Percentiles rank a stretch among this genome's conserved stretches.
Conservation (phyloP, 2,888 invertebrate genomes). For the Elegia similella region DNA sequence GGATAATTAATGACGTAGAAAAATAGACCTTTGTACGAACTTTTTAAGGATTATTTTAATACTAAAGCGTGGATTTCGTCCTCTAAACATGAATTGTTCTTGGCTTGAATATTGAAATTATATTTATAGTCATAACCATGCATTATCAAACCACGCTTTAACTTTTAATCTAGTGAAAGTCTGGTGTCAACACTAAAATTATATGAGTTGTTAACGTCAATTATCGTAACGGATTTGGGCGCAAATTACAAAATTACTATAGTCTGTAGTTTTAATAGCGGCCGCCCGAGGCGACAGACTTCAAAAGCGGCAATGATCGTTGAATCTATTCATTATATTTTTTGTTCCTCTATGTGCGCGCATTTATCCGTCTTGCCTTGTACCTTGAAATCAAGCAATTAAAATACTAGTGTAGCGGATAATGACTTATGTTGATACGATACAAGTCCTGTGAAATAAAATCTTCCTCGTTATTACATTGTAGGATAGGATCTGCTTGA, state of each 20-base stretch:
- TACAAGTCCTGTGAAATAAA: too few relatives aligned
- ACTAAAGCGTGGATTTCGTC: too few relatives aligned
- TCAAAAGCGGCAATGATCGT: slow-evolving; percentile 1
- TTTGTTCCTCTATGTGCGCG: slow-evolving; percentile 7
- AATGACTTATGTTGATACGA: neutral
- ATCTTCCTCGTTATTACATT: too few relatives aligned
- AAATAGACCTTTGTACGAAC: too few relatives aligned
- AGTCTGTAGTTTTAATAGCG: slow-evolving; percentile 12
- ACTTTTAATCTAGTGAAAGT: slow-evolving; percentile 6
- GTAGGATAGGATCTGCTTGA: too few relatives aligned
- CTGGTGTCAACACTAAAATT: slow-evolving; percentile 1
- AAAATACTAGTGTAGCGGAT: neutral
- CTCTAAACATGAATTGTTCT: too few relatives aligned
- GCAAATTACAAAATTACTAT: slow-evolving; percentile 3
- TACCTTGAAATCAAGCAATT: neutral
- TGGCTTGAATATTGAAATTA: too few relatives aligned
- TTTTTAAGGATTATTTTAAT: too few relatives aligned
- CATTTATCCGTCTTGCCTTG: slow-evolving; percentile 1
- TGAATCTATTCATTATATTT: slow-evolving; percentile 14
- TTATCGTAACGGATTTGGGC: slow-evolving; percentile 15
- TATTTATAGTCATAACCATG: too few relatives aligned
- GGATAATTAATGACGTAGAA: too few relatives aligned
- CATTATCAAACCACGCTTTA: neutral
- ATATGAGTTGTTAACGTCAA: slow-evolving; percentile 9
- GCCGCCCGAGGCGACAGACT: slow-evolving; percentile 2